Evolutionary conservation across 2,113 vertebrate species (phyloP).

Genomic region (Rhadina sibilatrix): DNA sequence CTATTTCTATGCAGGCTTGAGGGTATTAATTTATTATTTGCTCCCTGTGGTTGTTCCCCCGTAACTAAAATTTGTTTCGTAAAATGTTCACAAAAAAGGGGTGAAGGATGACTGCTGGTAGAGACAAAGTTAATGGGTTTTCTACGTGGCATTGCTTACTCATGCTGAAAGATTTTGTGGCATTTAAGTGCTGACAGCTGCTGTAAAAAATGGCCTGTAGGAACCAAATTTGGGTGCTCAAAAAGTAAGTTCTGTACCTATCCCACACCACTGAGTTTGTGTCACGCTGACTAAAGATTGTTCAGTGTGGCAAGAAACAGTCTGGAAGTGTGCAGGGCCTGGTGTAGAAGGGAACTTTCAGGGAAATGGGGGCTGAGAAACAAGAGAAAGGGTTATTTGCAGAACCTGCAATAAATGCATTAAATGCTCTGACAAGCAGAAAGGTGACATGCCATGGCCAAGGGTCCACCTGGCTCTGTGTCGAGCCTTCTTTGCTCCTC

Average conservation of each 20-base stretch:
- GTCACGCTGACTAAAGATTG: neutral
- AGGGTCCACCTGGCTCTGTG: neutral
- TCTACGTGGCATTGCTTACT: slow-evolving; percentile 27
- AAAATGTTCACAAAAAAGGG: neutral
- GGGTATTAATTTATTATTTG: neutral
- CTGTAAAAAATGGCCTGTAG: neutral
- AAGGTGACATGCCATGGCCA: neutral
- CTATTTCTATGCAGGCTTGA: neutral
- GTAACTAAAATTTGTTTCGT: neutral
- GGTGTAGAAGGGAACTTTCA: neutral
- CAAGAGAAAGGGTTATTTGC: neutral
- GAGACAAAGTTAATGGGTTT: slow-evolving; percentile 28
- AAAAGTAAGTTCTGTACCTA: neutral
- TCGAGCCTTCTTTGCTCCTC: fast-evolving
- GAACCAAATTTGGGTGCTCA: neutral
- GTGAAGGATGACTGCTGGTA: neutral
- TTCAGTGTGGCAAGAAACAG: neutral
- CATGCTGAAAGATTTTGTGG: slow-evolving; percentile 38
- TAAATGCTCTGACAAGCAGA: neutral
- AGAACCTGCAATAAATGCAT: neutral
- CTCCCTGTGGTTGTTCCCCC: neutral
- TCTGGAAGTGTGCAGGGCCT: neutral
- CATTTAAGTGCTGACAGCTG: slow-evolving; percentile 4
- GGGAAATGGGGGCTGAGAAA: neutral
- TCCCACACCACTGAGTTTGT: neutral